Percentiles rank a stretch among this genome's conserved stretches.
phyloP scores from a whole-genome alignment of 2,888 invertebrate genomes.

The Caenorhabditis uteleia region DNA sequence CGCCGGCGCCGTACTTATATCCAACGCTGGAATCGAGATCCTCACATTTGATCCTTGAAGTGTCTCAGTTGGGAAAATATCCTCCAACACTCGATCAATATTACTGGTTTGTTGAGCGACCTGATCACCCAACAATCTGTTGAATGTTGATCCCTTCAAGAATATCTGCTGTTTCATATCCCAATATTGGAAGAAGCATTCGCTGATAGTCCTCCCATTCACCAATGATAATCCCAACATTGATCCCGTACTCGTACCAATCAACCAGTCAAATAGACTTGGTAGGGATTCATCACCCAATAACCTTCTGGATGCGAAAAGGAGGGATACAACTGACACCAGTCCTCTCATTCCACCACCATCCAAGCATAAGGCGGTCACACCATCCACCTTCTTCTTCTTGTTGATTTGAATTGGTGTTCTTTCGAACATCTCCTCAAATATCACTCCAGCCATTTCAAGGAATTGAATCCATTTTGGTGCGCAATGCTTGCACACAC shows the following conservation, averaged over 20 bases:
- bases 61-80: constrained; percentile 58
- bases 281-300: constrained; percentile 61
- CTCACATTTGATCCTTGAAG: constrained; percentile 48
- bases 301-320: constrained; percentile 60
- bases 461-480: constrained; percentile 57
- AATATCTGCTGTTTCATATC: constrained; percentile 65
- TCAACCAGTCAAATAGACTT: constrained; percentile 59
- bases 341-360: constrained; percentile 62
- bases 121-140: constrained; percentile 62
- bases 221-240: constrained; percentile 60
- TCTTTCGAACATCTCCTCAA: constrained; percentile 61
- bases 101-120: constrained; percentile 51
- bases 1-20: constrained; percentile 59
- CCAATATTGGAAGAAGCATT: constrained; percentile 63
- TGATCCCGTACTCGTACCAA: constrained; percentile 63
- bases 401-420: constrained; percentile 44
- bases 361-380: constrained; percentile 60
- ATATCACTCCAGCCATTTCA: constrained; percentile 53
- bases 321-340: constrained; percentile 60
- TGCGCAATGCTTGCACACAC: constrained; percentile 54
- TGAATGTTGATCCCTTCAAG: constrained; percentile 59
- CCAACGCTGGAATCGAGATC: constrained; percentile 62
- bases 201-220: constrained; percentile 54
- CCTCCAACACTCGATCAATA: constrained; percentile 53
- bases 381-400: constrained; percentile 39